Evolutionary conservation across 2,888 invertebrate species (phyloP), one percentile per base, ranked within the genome.

Genomic region (Xestoiulus laeticollis): DNA sequence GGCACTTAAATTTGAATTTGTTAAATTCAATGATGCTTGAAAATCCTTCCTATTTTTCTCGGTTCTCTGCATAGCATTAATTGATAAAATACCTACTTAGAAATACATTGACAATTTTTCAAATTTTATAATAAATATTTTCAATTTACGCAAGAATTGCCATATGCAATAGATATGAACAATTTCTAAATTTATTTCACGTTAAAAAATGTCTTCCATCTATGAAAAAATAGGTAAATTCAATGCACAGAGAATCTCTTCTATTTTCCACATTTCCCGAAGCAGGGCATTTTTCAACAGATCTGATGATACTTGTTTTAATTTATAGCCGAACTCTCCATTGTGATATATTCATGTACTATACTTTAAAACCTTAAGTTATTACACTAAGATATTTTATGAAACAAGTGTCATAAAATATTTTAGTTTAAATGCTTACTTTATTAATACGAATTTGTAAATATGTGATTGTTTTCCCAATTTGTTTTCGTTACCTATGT

Each of bases 261-360:
- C 5, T 26, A 68, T 26, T 68, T 68, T 68, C 10, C 22, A 26
- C 1, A 26, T 68, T 68, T 22, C 10, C 68, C 68, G 4, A 22
- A 10, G 22, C 59, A 59, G 59, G 59, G 59, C 68, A 68, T 68
- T 68, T 68, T 68, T 26, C 22, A 68, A 22, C 59, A 26, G 10
- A 26, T 26, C 26, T 68, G 26, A 68, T 68, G 26, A 68, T 6
- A 68, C 68, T 26, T 48, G 6, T 8, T 5, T n/a, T 68, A 68
- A 68, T 68, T 68, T 6, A 26, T 68, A 68, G 26, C 68, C 26
- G n/a, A 68, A 26, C 68, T 68, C 68, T 68, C 68, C 68, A 68
- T 68, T 68, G 68, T 68, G 68, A 68, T 68, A 68, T 68, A 68
- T 68, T 68, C 68, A 68, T 68, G 68, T 68, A 68, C 6, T 8